Evolutionary conservation across 2,797 vertebrate species (phyloP).

Genomic region (Micromesistius poutassou): DNA sequence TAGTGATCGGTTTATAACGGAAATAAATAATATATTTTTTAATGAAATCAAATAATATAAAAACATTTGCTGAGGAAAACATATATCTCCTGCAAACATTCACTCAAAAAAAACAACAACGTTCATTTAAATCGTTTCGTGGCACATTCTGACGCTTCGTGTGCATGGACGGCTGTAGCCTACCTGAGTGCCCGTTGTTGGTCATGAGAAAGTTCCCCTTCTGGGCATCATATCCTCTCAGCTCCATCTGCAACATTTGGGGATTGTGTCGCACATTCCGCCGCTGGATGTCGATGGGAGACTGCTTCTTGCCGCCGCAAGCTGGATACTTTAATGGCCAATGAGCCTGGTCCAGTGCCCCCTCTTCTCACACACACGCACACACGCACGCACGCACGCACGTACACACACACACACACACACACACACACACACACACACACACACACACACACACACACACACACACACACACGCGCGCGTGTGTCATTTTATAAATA

Average conservation of each 20-base stretch:
- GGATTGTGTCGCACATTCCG: slow-evolving; percentile 72
- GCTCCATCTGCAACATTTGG: slow-evolving; percentile 64
- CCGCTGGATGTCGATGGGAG: slow-evolving; percentile 84
- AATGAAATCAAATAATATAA: not conserved
- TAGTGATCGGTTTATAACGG: not conserved
- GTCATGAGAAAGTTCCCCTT: slow-evolving; percentile 71
- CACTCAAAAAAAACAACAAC: not conserved
- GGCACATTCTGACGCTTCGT: not conserved
- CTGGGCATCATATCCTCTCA: slow-evolving; percentile 73
- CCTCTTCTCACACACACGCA: slow-evolving; percentile 59
- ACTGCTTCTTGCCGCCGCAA: slow-evolving; percentile 80
- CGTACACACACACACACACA: not conserved
- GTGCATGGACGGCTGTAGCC: slow-evolving; percentile 9
- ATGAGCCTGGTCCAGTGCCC: slow-evolving; percentile 78
- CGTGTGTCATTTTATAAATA: not conserved
- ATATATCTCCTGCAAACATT: not conserved
- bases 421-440: not conserved
- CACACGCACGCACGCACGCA: not conserved
- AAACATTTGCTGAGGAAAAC: not conserved
- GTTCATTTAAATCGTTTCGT: not conserved
- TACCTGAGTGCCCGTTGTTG: slow-evolving; percentile 93
- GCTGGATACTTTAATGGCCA: slow-evolving; percentile 75
- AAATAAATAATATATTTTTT: not conserved
- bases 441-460: not conserved
- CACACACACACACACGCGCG: not conserved